Evolutionary conservation across 1,140 invertebrate genomes (phyloP), one percentile per base, ranked within the genome.

Genomic region (Nomia melanderi): DNA sequence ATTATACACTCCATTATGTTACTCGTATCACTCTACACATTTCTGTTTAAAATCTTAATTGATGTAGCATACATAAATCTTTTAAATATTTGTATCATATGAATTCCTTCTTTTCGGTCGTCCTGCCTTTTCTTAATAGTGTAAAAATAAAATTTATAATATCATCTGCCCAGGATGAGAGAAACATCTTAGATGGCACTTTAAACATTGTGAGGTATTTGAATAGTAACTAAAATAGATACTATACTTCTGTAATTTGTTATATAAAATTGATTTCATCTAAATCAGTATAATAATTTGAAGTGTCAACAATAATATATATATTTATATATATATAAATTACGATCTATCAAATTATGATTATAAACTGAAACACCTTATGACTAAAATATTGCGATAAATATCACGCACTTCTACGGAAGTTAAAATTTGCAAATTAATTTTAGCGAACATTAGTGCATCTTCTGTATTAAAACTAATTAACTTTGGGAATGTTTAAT

Each of bases 151-250:
- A 25, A 64, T 70, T 77, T 62, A 3, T 70, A 56, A 78, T 59
- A 50, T 65, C 53, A 69, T 76, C 8, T 54, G 66, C 67, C 56
- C 71, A 71, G 65, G 75, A 77, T 63, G 75, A 77, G 50, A 71
- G 75, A 77, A 33, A 71, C 71, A 77, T 77, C n/a, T 71, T 25
- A 60, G 33, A 77, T 77, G 67, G 75, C 75, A 77, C 75, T 77
- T 77, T 77, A 71, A 59, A 71, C 47, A 77, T 63, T 71, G 33
- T 69, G 73, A 76, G 67, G 75, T 77, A 77, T 77, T 77, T 71
- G 47, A 77, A 77, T 41, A 71, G 47, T 77, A 77, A 77, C 41
- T 77, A 63, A 77, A 77, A 44, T 62, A 71, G 59, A 77, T 60
- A 39, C 36, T 60, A 57, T 69, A 60, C 65, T 69, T 75, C 60